phyloP scores from a whole-genome alignment of 2,797 vertebrate genomes.

The Crax fasciolata region DNA sequence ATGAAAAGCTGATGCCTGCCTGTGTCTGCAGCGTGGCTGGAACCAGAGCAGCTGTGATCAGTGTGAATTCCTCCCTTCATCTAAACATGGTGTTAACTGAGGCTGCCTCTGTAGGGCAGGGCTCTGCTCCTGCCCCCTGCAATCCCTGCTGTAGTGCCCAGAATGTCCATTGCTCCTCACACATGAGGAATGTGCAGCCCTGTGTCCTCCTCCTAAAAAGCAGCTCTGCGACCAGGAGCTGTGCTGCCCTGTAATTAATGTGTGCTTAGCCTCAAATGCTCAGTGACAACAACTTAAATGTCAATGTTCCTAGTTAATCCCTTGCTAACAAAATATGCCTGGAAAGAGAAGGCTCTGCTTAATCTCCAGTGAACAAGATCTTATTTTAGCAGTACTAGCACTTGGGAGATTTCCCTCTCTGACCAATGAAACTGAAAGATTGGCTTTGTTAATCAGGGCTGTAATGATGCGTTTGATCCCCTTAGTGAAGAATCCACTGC shows the following conservation, averaged over 20 bases:
- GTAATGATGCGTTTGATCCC: conserved; percentile 46
- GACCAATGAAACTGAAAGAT: conserved; percentile 39
- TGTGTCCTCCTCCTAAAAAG: neutral
- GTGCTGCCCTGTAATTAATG: conserved; percentile 50
- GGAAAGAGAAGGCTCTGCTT: conserved; percentile 54
- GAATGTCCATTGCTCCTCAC: fast-evolving
- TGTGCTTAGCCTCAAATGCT: conserved; percentile 38
- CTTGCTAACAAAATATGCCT: conserved; percentile 60
- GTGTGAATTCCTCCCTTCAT: neutral
- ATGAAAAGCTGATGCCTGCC: neutral
- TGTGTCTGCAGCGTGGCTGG: neutral
- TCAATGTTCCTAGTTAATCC: conserved; percentile 70
- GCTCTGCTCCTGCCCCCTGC: neutral
- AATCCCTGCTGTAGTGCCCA: neutral
- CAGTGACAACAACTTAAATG: conserved; percentile 72
- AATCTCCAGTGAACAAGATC: conserved; percentile 51
- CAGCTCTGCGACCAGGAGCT: conserved; percentile 8
- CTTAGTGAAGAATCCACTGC: neutral
- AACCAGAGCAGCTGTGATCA: neutral
- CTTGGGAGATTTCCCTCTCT: conserved; percentile 43
- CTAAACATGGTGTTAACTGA: neutral
- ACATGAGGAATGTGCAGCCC: fast-evolving
- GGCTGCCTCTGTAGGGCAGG: neutral
- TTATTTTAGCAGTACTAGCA: conserved; percentile 52
- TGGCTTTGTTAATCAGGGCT: conserved; percentile 50